Evolutionary conservation across 2,113 vertebrate genomes (phyloP), one percentile per base, ranked within the genome.

Genomic region (Vulpes lagopus): DNA sequence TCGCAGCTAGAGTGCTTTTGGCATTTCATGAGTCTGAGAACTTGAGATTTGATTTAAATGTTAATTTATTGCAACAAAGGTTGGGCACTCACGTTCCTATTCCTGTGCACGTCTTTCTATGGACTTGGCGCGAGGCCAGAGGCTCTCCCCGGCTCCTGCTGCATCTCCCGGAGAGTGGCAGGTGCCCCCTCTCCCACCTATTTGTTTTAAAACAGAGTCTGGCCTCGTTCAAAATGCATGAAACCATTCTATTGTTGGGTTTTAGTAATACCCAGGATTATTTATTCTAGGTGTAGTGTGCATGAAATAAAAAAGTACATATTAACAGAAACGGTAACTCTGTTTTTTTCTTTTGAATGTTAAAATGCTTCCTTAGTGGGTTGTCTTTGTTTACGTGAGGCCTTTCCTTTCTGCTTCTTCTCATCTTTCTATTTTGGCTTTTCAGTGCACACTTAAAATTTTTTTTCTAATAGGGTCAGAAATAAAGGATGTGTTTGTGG

Each of bases 61-160:
- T 96, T 98, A 94, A 97, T 97, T 92, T 91, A 90, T 94, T 89
- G 64, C 4, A 76, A 93, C 96, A 96, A 38, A 97, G 87, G 22
- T 94, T 86, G 85, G 84, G 59, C 30, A 19, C 88, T 59, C 71
- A 17, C 0, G 9, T 83, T 92, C 83, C 91, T 65, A 2, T 89
- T 79, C n/a, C 79, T 30, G 74, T n/a, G 49, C 60, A 38, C 7
- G n/a, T 55, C 65, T 94, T 79, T 73, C 81, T 0, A 0, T 17
- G 73, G 89, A 73, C 16, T 27, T 67, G 51, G 80, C 64, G 0
- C 19, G 32, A 55, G 81, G 35, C 55, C 30, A 23, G 12, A 49
- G 14, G 27, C 15, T 53, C 32, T 60, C 35, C 43, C 60, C 2
- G 23, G 73, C n/a, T 67, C 15, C 86, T 20, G 10, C 60, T 94